Base-by-base conservation (phyloP, 1,140 invertebrate species). In the Pogonomyrmex barbatus region DNA sequence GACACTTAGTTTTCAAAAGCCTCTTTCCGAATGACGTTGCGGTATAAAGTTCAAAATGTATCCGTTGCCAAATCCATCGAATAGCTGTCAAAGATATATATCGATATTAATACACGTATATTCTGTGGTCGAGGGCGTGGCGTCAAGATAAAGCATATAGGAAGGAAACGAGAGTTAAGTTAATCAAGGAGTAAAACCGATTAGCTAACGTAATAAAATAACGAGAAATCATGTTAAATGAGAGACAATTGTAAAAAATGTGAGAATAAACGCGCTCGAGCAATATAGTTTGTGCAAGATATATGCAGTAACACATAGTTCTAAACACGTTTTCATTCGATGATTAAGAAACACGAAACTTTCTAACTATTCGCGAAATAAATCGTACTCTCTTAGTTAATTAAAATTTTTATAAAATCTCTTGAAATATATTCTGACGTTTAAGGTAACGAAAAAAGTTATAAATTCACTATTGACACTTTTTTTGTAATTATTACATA, bases 121-220 rank as follows among this genome's bases (percentile, higher is more conserved):
- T 77, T 60, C 70, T 24, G 54, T 45, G 24, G 3, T 71, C 77
- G 87, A 86, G 87, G 88, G 86, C 87, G 91, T 91, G 89, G 86
- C 85, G 85, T 70, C 78, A 87, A 91, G 89, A 87, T 88, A 90
- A 88, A 86, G 91, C 85, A 91, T 79, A 87, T 86, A 91, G 91
- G 89, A 84, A 54, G 87, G 86, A 89, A 92, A 90, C 71, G 78
- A 90, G 70, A 84, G 24, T 83, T 70, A 67, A 54, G 88, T 84
- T 87, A 89, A 91, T 91, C 88, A 71, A 63, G 73, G 63, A 87
- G 75, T 70, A 73, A 58, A 75, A 47, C 68, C 56, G 76, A 87
- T 87, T 54, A 36, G 47, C 10, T 47, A 42, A 58, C 12, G 45
- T 54, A 78, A 76, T 36, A 30, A 83, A 33, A 52, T 52, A 82